Percentiles rank a stretch among this genome's conserved stretches.
Conservation (phyloP, 2,888 invertebrate genomes). For the Oscheius onirici region DNA sequence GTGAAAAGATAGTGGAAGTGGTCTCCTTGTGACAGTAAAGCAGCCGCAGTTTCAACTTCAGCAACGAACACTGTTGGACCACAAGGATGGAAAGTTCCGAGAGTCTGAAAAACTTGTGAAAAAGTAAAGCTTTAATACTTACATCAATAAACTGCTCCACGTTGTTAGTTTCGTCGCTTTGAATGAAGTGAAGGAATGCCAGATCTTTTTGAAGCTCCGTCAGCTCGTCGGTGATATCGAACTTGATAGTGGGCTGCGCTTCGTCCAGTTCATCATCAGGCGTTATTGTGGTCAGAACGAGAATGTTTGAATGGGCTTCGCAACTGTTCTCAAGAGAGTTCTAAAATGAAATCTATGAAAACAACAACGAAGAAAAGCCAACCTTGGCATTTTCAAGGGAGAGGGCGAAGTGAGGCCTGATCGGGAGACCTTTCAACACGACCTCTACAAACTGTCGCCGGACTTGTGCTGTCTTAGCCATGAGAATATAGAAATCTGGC, state of each 20-base stretch:
- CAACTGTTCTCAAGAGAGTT: constrained; percentile 57
- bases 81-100: constrained; percentile 55
- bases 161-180: constrained; percentile 61
- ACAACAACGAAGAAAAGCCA: neutral
- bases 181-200: constrained; percentile 62
- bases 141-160: constrained; percentile 65
- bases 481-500: constrained; percentile 62
- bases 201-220: constrained; percentile 60
- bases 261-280: constrained; percentile 47
- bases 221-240: constrained; percentile 61
- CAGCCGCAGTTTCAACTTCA: constrained; percentile 51
- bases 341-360: constrained; percentile 22
- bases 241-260: constrained; percentile 38
- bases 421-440: constrained; percentile 62
- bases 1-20: constrained; percentile 66
- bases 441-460: constrained; percentile 64
- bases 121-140: neutral
- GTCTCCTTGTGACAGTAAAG: constrained; percentile 47
- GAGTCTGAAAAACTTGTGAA: constrained; percentile 41
- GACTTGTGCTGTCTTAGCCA: constrained; percentile 61
- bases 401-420: constrained; percentile 54
- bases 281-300: constrained; percentile 48
- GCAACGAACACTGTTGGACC: constrained; percentile 48
- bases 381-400: constrained; percentile 65
- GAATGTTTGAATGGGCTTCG: constrained; percentile 36